phyloP scores from a whole-genome alignment of 2,113 vertebrate species.

The Prunella himalayana region DNA sequence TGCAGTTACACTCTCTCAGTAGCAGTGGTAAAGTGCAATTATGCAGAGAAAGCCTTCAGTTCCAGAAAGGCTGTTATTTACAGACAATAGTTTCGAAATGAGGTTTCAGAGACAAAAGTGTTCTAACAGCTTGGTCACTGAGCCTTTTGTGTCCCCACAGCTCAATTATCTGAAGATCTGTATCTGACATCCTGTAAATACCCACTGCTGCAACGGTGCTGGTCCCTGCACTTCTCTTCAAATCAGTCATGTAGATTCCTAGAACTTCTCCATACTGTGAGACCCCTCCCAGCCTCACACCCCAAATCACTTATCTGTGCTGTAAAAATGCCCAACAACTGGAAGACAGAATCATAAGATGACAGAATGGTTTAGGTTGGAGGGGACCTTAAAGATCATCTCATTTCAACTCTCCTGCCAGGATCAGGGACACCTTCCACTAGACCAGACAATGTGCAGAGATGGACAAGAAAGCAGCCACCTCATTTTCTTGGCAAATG shows the following conservation, averaged over 20 bases:
- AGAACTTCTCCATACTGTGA: background rate
- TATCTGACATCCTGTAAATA: background rate
- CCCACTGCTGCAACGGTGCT: background rate
- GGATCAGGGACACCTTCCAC: background rate
- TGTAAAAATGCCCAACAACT: background rate
- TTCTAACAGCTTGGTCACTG: background rate
- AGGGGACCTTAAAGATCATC: background rate
- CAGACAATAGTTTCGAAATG: background rate
- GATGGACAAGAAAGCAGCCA: background rate
- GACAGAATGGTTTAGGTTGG: background rate
- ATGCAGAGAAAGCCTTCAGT: background rate
- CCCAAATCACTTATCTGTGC: background rate
- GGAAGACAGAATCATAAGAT: background rate
- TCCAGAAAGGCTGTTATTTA: background rate
- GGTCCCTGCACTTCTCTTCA: background rate
- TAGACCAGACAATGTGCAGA: background rate
- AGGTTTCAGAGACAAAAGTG: background rate
- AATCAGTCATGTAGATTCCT: accelerated
- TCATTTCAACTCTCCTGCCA: background rate
- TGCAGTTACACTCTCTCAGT: background rate
- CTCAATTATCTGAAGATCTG: background rate
- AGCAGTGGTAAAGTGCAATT: background rate
- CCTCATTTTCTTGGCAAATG: background rate
- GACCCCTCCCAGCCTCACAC: background rate
- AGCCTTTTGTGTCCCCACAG: background rate